Percentiles rank a stretch among this genome's conserved stretches.
phyloP scores from a whole-genome alignment of 2,888 invertebrate species.

The Cryptus viduatorius region DNA sequence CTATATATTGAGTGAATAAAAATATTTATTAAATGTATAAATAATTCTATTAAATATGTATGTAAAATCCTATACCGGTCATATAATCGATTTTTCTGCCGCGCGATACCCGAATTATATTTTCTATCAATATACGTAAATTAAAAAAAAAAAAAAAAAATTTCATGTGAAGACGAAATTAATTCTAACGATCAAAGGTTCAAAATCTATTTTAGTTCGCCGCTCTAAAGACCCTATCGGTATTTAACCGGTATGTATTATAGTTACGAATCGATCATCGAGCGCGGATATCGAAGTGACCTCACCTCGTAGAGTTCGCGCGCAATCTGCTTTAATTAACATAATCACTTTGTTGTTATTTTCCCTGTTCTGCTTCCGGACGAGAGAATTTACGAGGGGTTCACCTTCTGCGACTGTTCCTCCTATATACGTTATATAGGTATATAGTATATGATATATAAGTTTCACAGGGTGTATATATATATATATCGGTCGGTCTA shows the following conservation, averaged over 20 bases:
- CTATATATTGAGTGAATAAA: no score
- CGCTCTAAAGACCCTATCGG: neutral
- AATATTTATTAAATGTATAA: no score
- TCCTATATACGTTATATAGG: neutral
- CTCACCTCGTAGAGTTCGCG: constrained; percentile 5
- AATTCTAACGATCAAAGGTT: neutral
- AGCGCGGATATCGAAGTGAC: constrained; percentile 16
- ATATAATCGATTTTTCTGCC: no score
- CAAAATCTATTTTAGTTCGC: neutral
- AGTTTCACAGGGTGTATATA: neutral
- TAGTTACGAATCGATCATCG: constrained; percentile 26
- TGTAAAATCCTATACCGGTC: no score
- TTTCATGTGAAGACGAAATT: neutral
- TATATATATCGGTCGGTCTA: constrained; percentile 24
- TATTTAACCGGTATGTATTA: neutral
- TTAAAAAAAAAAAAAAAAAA: no score
- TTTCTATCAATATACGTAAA: neutral
- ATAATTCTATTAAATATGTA: no score
- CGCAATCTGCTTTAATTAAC: constrained; percentile 60
- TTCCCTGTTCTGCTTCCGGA: constrained; percentile 32
- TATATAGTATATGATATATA: constrained; percentile 6
- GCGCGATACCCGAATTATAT: neutral
- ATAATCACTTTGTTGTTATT: constrained; percentile 63
- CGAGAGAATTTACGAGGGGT: constrained; percentile 59
- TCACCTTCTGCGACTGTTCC: constrained; percentile 19